Base-by-base conservation (phyloP, 2,113 vertebrate genomes). In the Sapajus apella region DNA sequence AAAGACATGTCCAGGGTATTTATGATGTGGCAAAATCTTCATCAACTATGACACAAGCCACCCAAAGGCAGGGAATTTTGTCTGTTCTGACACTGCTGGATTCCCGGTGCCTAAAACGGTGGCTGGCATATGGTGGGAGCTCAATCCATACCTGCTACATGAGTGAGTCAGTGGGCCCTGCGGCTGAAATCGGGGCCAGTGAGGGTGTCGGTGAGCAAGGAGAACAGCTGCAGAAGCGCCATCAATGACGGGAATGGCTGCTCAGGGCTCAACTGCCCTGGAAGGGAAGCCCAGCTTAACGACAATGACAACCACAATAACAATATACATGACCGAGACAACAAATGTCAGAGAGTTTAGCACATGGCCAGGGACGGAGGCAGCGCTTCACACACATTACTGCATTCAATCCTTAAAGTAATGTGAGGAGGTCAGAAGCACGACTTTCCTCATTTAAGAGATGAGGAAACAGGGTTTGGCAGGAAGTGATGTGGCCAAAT, bases 251-350 rank as follows among this genome's bases (percentile, higher is more conserved):
- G 55, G 45, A 77, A 64, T 23, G 85, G 75, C 35, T 5, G 83
- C 61, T 52, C 35, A 66, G 3, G 6, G 82, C 4, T 45, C n/a
- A 73, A 17, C 2, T 83, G 66, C 16, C 45, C 92, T 43, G 9
- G 40, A 55, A 68, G 25, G 73, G 64, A 87, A 75, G 73, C 79
- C 40, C 43, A 13, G 11, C 58, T 35, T 27, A 43, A 17, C 11
- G 17, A 35, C 1, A n/a, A 23, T 3, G 9, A 77, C 43, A 40
- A 21, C 23, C 27, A 2, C 43, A 11, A 8, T 56, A 93, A 13
- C 14, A 9, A 35, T 0, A 40, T 0, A 45, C 47, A 21, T 2
- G 81, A 80, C 0, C 16, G 52, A 1, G 77, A 45, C 35, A 7
- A 66, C 47, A 68, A 17, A 37, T 5, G 23, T 70, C 8, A 1